phyloP scores from a whole-genome alignment of 2,888 invertebrate genomes.

The Dasypogon diadema region DNA sequence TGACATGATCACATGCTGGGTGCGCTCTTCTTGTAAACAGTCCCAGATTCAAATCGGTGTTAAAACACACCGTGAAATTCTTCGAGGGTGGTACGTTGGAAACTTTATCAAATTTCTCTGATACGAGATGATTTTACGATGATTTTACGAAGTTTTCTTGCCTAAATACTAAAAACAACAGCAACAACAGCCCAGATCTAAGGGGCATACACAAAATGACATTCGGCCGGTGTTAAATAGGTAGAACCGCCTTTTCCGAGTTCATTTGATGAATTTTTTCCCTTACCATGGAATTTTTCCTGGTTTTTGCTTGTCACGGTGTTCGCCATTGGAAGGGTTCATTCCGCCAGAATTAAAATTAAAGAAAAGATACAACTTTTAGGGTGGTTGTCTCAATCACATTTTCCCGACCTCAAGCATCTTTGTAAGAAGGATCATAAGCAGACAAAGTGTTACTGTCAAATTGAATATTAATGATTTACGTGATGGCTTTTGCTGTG shows the following conservation, averaged over 20 bases:
- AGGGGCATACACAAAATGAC: constrained; percentile 53
- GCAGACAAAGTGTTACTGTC: constrained; percentile 19
- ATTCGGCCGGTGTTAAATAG: constrained; percentile 56
- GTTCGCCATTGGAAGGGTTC: constrained; percentile 28
- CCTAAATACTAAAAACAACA: neutral
- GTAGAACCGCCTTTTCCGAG: constrained; percentile 55
- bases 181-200: neutral
- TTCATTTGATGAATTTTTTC: constrained; percentile 55
- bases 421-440: neutral
- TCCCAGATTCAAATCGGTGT: neutral
- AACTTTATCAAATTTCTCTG: constrained; percentile 29
- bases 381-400: constrained; percentile 17
- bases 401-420: neutral
- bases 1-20: constrained; percentile 57
- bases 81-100: constrained; percentile 45
- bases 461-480: constrained; percentile 29
- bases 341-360: constrained; percentile 13
- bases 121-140: constrained; percentile 7
- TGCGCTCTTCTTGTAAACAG: constrained; percentile 27
- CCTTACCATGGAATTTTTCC: constrained; percentile 38
- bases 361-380: neutral
- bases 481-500: neutral
- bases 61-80: constrained; percentile 1
- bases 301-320: constrained; percentile 23
- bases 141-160: neutral